Evolutionary conservation across 2,797 vertebrate species (phyloP).

Genomic region (Tragopan temminckii): DNA sequence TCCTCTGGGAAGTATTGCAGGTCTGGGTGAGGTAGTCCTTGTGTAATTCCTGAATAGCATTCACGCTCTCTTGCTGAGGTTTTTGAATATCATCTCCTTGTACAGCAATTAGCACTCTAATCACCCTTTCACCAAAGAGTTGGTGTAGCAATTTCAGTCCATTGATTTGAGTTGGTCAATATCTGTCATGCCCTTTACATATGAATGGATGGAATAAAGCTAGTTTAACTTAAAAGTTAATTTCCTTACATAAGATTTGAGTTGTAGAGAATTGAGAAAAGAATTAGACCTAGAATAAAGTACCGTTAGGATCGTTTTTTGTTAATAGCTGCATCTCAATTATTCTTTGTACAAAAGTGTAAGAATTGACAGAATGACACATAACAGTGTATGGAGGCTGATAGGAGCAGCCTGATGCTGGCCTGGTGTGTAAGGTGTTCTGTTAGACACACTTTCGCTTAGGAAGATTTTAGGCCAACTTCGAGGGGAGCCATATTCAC

Average conservation of each 20-base stretch:
- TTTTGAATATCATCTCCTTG: conserved; percentile 25
- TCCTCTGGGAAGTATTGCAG: conserved; percentile 4
- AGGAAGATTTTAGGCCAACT: neutral
- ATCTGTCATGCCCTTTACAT: conserved; percentile 36
- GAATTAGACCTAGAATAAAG: conserved; percentile 35
- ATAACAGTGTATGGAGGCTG: conserved; percentile 53
- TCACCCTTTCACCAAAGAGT: conserved; percentile 63
- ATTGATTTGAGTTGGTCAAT: conserved; percentile 28
- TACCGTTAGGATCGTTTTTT: neutral
- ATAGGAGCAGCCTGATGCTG: conserved; percentile 40
- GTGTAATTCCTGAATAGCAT: neutral
- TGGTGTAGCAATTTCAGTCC: conserved; percentile 53
- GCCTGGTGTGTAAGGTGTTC: conserved; percentile 21
- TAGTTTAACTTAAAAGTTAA: conserved; percentile 50
- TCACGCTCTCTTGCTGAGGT: neutral
- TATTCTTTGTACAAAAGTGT: conserved; percentile 37
- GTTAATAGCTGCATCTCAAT: conserved; percentile 28
- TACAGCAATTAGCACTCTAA: conserved; percentile 9
- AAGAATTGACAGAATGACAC: conserved; percentile 10
- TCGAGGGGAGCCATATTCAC: conserved; percentile 9
- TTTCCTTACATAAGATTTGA: conserved; percentile 37
- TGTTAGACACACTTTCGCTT: conserved; percentile 2
- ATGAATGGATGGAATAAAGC: conserved; percentile 56
- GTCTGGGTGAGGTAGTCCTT: conserved; percentile 19
- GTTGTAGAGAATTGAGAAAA: conserved; percentile 46